phyloP scores from a whole-genome alignment of 2,888 invertebrate species.

The Tenthredo notha region DNA sequence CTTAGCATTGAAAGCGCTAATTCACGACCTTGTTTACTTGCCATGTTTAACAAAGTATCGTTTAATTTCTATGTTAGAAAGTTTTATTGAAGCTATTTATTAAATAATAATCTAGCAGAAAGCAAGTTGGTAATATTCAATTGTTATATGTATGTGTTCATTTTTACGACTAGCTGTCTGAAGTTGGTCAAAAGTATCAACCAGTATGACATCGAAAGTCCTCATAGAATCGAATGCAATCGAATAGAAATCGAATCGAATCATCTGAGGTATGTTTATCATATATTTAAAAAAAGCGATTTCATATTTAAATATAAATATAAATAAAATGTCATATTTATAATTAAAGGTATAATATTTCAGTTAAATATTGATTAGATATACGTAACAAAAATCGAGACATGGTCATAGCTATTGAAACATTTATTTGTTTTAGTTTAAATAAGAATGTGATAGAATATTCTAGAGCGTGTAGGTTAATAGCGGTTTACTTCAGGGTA shows the following conservation, averaged over 20 bases:
- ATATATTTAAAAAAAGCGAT: not conserved
- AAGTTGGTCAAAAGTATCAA: not conserved
- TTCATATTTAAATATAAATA: not conserved
- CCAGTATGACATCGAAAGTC: not conserved
- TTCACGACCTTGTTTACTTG: constrained; percentile 83
- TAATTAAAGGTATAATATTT: not conserved
- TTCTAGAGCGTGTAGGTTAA: not conserved
- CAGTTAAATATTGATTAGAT: not conserved
- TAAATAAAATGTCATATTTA: not conserved
- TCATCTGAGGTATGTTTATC: not conserved
- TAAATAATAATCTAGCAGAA: not conserved
- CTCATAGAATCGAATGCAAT: not conserved
- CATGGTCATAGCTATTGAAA: not conserved
- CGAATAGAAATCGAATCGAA: not conserved
- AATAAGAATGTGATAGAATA: not conserved
- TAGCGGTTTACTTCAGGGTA: not conserved
- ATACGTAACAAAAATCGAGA: not conserved
- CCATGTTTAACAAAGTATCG: constrained; percentile 71
- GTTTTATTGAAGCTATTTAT: not conserved
- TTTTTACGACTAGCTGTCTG: not conserved
- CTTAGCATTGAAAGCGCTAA: constrained; percentile 88
- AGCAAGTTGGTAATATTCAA: not conserved
- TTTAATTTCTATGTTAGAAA: not conserved
- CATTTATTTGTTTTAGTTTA: not conserved
- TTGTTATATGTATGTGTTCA: not conserved